These are phyloP conservation scores for Brevimyrus niger DNA, from an alignment of 2,113 vertebrate genomes.

Conservation along the genomic window DNA sequence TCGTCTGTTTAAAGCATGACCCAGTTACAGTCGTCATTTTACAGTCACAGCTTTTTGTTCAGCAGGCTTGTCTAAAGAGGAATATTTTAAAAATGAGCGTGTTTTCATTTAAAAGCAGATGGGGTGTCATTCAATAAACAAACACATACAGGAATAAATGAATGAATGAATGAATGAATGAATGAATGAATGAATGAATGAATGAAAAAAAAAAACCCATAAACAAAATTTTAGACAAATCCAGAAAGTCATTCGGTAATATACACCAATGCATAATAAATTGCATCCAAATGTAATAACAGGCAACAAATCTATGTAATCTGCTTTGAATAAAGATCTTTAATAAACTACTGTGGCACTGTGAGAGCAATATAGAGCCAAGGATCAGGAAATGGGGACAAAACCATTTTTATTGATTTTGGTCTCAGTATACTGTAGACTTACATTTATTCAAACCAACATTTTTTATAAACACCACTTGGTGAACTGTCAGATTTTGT, in stretches of 20 bases:
- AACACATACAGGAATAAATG: neutral
- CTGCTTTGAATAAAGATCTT: neutral
- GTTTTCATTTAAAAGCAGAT: neutral
- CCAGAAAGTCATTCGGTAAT: neutral
- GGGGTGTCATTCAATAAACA: neutral
- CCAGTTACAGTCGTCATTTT: neutral
- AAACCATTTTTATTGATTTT: neutral
- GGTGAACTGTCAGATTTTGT: neutral
- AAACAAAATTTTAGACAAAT: neutral
- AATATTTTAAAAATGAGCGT: neutral
- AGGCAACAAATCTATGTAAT: neutral
- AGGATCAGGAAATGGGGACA: neutral
- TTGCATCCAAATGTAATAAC: neutral
- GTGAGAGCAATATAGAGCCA: neutral
- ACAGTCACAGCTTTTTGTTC: neutral
- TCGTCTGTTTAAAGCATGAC: neutral
- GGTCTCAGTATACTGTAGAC: neutral
- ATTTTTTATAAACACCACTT: neutral
- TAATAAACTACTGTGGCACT: neutral
- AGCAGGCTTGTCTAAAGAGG: neutral
- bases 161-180: too few relatives aligned
- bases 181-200: too few relatives aligned
- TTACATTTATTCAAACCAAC: conserved; percentile 3
- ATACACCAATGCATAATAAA: neutral
- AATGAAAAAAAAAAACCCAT: neutral